Evolutionary conservation across 2,888 invertebrate species (phyloP), one percentile per base, ranked within the genome.

Genomic region (Willowsia nigromaculata): DNA sequence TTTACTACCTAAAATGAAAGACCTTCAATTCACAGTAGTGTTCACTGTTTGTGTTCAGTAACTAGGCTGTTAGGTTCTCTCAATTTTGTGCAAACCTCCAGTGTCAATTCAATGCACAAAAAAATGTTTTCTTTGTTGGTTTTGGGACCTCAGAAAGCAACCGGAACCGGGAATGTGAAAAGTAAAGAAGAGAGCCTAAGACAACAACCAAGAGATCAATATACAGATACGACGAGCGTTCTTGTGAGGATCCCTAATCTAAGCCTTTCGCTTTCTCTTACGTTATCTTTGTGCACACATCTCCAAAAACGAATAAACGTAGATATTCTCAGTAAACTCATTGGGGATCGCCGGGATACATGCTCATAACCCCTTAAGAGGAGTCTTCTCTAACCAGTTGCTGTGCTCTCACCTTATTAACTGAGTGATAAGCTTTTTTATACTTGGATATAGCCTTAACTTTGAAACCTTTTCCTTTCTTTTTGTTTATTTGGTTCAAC

Each of bases 251-350:
- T 53, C 53, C 2, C 53, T 15, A 50, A 13, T 13, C n/a, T 50
- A 22, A 2, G 47, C n/a, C n/a, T n/a, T n/a, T n/a, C n/a, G n/a
- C n/a, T n/a, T n/a, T n/a, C n/a, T n/a, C n/a, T n/a, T n/a, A n/a
- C 22, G 22, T 56, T 56, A 18, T 56, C 18, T 56, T 22, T 59
- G 22, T 59, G 13, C 27, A 59, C 84, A 84, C 68, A 59, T 47
- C 18, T 22, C 71, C 76, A 85, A 71, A 76, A 76, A 76, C 76
- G 62, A 85, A 85, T 85, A 40, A 15, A 47, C 30, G 43, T 47
- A 27, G 22, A 27, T 81, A 62, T 62, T 18, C 81, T 40, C n/a
- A 25, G 56, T 50, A 59, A 74, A 62, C 62, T 85, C 76, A 47
- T 47, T 76, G 43, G 76, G 76, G 76, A 76, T 76, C 22, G 76